These are phyloP conservation scores for Dusona sp. DNA, from an alignment of 2,888 invertebrate species.

Conservation along the genomic window DNA sequence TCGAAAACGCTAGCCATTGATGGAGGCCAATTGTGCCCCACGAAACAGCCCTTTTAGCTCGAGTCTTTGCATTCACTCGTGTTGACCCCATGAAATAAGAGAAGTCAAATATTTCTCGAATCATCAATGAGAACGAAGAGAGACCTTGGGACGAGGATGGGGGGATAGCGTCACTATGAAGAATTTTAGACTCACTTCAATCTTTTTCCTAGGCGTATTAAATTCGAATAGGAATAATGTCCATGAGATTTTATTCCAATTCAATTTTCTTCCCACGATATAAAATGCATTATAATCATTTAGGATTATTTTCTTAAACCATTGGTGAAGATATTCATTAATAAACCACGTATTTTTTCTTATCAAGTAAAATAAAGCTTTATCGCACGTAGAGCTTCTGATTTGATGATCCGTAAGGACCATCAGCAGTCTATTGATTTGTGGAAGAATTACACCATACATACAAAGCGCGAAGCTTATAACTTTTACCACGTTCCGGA, in stretches of 20 bases:
- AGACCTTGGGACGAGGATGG: not conserved
- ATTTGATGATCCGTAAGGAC: not conserved
- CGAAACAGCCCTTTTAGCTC: slow-evolving; percentile 1
- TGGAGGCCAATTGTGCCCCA: slow-evolving; percentile 40
- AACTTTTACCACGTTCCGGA: not conserved
- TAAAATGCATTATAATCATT: not conserved
- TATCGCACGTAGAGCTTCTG: not conserved
- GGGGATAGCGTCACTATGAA: slow-evolving; percentile 2
- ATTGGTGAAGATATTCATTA: not conserved
- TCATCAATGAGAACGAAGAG: slow-evolving; percentile 11
- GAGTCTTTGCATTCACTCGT: slow-evolving; percentile 5
- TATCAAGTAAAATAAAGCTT: not conserved
- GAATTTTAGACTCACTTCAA: not conserved
- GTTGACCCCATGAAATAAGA: slow-evolving; percentile 16
- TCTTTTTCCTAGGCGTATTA: not conserved
- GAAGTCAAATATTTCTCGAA: slow-evolving; percentile 18
- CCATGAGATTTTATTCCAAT: not conserved
- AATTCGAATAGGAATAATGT: not conserved
- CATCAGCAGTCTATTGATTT: not conserved
- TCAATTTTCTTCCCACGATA: not conserved
- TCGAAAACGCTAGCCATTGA: slow-evolving; percentile 35
- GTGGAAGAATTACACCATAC: not conserved
- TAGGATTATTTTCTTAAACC: not conserved
- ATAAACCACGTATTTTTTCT: not conserved
- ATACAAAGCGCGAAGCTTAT: not conserved